Evolutionary conservation across 2,888 invertebrate species (phyloP).

Genomic region (Patella pellucida): DNA sequence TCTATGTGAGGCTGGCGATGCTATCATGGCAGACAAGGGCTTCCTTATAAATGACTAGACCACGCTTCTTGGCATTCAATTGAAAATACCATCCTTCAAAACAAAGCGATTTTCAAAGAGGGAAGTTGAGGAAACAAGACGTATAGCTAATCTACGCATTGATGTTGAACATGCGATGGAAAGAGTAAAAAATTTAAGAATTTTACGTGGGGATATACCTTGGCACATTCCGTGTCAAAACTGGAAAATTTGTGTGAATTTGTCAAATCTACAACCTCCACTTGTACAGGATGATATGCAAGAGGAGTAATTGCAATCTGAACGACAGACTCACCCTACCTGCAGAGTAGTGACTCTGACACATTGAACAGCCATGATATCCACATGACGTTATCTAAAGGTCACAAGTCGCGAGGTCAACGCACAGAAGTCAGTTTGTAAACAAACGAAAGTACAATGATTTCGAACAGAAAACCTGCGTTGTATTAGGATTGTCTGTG

Average conservation of each 20-base stretch:
- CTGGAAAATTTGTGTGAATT: background rate
- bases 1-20: constrained; percentile 35
- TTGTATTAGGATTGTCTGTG: too few relatives aligned
- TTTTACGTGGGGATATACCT: background rate
- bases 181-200: background rate
- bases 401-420: too few relatives aligned
- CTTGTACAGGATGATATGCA: background rate
- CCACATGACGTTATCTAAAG: too few relatives aligned
- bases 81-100: constrained; percentile 12
- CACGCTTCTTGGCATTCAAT: constrained; percentile 18
- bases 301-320: background rate
- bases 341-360: too few relatives aligned
- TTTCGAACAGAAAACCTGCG: too few relatives aligned
- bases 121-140: background rate
- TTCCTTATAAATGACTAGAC: constrained; percentile 34
- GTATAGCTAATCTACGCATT: background rate
- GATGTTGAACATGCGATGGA: constrained; percentile 3
- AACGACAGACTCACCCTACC: too few relatives aligned
- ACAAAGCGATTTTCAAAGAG: background rate
- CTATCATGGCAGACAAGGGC: constrained; percentile 41
- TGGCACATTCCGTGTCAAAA: background rate
- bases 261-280: background rate
- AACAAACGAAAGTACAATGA: too few relatives aligned
- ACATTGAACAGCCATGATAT: too few relatives aligned
- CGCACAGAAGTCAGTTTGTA: too few relatives aligned